Percentiles rank a stretch among this genome's conserved stretches.
Conservation (phyloP, 2,888 invertebrate species). For the Abrostola triplasia region DNA sequence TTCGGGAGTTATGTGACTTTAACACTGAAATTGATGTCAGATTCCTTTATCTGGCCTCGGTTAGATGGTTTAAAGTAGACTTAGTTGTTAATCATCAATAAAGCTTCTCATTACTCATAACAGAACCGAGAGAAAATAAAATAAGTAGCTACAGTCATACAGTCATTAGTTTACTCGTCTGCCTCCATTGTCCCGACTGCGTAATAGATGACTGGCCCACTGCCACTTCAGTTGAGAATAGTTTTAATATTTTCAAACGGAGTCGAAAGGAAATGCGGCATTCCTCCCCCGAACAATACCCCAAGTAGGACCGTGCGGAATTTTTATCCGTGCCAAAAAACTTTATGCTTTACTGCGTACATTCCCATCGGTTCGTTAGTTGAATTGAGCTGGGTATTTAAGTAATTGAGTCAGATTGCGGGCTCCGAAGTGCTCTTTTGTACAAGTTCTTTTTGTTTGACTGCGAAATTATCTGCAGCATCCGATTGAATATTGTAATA, state of each 20-base stretch:
- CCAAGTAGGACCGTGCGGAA: slow-evolving; percentile 44
- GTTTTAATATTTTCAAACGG: slow-evolving; percentile 53
- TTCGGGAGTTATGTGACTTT: too few species aligned
- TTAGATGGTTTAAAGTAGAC: too few species aligned
- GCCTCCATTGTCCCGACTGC: slow-evolving; percentile 22
- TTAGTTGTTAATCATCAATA: too few species aligned
- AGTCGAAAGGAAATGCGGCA: slow-evolving; percentile 52
- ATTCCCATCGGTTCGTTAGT: slow-evolving; percentile 66
- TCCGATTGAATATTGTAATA: slow-evolving; percentile 38
- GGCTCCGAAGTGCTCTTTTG: slow-evolving; percentile 58
- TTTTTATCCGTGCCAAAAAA: slow-evolving; percentile 69
- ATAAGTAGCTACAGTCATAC: neutral
- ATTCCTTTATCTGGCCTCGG: too few species aligned
- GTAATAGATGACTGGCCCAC: slow-evolving; percentile 41
- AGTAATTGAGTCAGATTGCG: slow-evolving; percentile 72
- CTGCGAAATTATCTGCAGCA: slow-evolving; percentile 35
- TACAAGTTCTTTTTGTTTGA: slow-evolving; percentile 47
- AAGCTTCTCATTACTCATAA: neutral
- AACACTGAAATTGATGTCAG: too few species aligned
- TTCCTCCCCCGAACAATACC: slow-evolving; percentile 44
- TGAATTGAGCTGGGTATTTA: slow-evolving; percentile 66
- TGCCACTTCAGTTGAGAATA: slow-evolving; percentile 51
- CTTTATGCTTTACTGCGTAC: slow-evolving; percentile 60
- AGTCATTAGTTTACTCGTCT: slow-evolving; percentile 18
- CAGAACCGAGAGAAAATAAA: neutral